Percentiles rank a stretch among this genome's conserved stretches.
phyloP scores from a whole-genome alignment of 2,888 invertebrate species.

The Metalampra italica region DNA sequence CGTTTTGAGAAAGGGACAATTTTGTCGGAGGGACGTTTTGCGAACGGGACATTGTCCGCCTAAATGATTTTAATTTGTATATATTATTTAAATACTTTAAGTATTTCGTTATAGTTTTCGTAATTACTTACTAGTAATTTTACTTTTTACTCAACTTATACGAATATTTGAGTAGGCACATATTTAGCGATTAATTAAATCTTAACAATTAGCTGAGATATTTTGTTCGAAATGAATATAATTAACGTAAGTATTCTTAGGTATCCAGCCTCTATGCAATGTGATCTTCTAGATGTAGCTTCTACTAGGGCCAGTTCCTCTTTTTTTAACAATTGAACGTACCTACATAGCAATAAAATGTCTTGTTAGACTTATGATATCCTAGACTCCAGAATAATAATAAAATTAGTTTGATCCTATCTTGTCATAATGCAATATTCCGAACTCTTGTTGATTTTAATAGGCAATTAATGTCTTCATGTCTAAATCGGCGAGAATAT shows the following conservation, averaged over 20 bases:
- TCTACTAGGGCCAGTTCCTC: constrained; percentile 33
- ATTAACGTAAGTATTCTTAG: constrained; percentile 23
- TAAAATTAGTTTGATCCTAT: no score
- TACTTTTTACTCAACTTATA: background rate
- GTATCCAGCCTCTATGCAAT: constrained; percentile 60
- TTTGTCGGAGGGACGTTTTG: no score
- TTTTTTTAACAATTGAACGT: background rate
- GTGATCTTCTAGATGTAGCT: constrained; percentile 67
- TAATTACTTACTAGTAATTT: background rate
- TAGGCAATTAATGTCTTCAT: no score
- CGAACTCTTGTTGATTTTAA: no score
- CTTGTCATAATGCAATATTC: no score
- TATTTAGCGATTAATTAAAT: background rate
- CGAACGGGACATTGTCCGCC: no score
- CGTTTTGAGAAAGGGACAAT: no score
- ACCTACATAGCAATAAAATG: no score
- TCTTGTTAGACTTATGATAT: background rate
- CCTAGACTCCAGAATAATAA: background rate
- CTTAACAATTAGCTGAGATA: background rate
- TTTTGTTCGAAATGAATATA: background rate
- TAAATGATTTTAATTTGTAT: background rate
- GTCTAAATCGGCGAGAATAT: no score
- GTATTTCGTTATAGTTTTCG: constrained; percentile 10
- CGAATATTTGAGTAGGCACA: background rate
- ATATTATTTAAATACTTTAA: background rate